Evolutionary conservation across 1,140 invertebrate genomes (phyloP).

Genomic region (Nymphalis io): DNA sequence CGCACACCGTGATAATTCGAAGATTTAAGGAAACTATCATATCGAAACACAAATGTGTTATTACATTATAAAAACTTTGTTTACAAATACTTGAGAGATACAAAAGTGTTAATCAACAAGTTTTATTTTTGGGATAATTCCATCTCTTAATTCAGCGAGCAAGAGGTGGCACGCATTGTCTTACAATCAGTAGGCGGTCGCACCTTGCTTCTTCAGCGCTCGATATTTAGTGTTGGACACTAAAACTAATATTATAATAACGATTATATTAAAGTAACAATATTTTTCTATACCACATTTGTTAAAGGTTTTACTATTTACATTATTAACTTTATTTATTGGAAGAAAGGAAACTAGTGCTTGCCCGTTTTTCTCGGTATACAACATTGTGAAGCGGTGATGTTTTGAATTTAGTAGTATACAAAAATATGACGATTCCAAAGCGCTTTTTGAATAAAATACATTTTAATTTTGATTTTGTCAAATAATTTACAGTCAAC

Average conservation of each 20-base stretch:
- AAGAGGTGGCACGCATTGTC: slow-evolving; percentile 2
- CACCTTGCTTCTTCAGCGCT: not conserved
- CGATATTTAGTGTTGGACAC: slow-evolving; percentile 11
- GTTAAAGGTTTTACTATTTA: too few relatives aligned
- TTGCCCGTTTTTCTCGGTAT: too few relatives aligned
- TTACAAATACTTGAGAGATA: not conserved
- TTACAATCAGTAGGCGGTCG: slow-evolving; percentile 17
- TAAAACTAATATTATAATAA: too few relatives aligned
- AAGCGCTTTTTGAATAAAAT: too few relatives aligned
- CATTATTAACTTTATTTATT: too few relatives aligned
- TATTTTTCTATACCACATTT: not conserved
- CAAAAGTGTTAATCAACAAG: not conserved
- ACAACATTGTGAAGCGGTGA: too few relatives aligned
- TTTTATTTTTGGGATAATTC: not conserved
- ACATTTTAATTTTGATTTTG: too few relatives aligned
- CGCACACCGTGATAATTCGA: too few relatives aligned
- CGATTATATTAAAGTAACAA: not conserved
- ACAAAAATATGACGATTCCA: too few relatives aligned
- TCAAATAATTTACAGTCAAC: too few relatives aligned
- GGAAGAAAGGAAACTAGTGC: too few relatives aligned
- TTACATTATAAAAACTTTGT: not conserved
- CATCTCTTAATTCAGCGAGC: slow-evolving; percentile 4
- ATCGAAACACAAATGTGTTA: not conserved
- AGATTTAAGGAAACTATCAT: not conserved
- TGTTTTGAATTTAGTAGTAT: too few relatives aligned